phyloP scores from a whole-genome alignment of 2,113 vertebrate genomes.

The Pedetes capensis region DNA sequence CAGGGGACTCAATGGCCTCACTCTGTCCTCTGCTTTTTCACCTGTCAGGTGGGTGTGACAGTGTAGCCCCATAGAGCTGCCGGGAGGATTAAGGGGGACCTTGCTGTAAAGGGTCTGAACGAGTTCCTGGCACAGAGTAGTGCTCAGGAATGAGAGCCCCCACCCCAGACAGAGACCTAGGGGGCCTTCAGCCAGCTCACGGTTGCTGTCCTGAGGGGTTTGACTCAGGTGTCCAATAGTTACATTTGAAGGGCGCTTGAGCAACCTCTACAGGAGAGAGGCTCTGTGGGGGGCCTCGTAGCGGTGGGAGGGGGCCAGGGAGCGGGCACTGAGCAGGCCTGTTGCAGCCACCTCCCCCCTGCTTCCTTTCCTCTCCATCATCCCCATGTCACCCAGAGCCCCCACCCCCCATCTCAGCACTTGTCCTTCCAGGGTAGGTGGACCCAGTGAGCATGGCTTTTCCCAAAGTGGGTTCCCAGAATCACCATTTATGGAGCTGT shows the following conservation, averaged over 20 bases:
- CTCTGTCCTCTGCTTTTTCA: neutral
- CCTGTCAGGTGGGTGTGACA: neutral
- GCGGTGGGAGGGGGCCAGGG: rapidly evolving
- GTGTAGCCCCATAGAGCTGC: rapidly evolving
- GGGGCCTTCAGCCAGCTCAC: neutral
- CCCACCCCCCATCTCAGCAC: neutral
- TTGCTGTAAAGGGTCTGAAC: rapidly evolving
- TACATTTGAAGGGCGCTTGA: rapidly evolving
- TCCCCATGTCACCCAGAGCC: rapidly evolving
- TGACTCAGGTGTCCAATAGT: neutral
- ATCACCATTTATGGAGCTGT: neutral
- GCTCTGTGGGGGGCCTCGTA: rapidly evolving
- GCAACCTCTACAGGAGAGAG: neutral
- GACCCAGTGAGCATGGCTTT: neutral
- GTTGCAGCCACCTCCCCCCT: neutral
- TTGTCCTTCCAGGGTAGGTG: neutral
- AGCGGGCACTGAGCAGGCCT: neutral
- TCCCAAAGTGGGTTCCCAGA: neutral
- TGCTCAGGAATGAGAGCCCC: neutral
- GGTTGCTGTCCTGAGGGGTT: neutral
- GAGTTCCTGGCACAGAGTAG: neutral
- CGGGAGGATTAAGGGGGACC: neutral
- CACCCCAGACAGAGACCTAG: neutral
- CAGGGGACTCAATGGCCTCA: neutral
- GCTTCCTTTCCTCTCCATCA: neutral